Percentiles rank a stretch among this genome's conserved stretches.
phyloP scores from a whole-genome alignment of 1,140 invertebrate species.

The Macrobrachium rosenbergii region DNA sequence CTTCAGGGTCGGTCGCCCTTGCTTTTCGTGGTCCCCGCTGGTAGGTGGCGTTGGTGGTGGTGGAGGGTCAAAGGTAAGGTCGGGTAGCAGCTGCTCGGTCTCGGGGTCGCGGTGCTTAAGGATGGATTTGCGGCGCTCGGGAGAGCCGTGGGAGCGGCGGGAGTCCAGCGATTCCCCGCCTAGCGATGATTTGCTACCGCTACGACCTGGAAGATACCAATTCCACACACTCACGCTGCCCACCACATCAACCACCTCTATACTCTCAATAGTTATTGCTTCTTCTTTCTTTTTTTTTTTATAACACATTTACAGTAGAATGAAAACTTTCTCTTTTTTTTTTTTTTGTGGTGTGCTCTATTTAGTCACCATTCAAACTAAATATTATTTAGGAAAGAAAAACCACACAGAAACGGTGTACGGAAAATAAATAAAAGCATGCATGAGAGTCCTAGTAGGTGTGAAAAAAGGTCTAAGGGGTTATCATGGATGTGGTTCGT shows the following conservation, averaged over 20 bases:
- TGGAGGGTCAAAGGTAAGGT: conserved; percentile 68
- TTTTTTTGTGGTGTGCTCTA: conserved; percentile 41
- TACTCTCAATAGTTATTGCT: not conserved
- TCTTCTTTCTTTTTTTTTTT: too few species aligned
- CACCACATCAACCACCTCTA: conserved; percentile 25
- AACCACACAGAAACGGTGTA: conserved; percentile 59
- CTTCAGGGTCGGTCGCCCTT: conserved; percentile 55
- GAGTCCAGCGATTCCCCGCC: conserved; percentile 81
- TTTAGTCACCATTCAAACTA: conserved; percentile 44
- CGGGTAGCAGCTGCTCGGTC: conserved; percentile 82
- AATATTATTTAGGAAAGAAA: conserved; percentile 37
- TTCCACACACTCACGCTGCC: conserved; percentile 44
- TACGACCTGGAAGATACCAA: conserved; percentile 73
- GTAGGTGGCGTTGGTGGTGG: conserved; percentile 33
- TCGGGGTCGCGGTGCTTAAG: conserved; percentile 82
- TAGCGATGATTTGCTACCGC: conserved; percentile 78
- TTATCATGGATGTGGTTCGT: conserved; percentile 41
- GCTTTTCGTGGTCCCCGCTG: conserved; percentile 35
- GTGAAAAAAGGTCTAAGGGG: conserved; percentile 26
- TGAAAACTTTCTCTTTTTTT: not conserved
- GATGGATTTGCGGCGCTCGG: conserved; percentile 81
- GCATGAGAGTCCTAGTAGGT: conserved; percentile 42
- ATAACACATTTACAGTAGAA: not conserved
- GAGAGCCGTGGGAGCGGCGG: conserved; percentile 74
- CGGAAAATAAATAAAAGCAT: conserved; percentile 55